Conservation (phyloP, 2,113 vertebrate genomes). For the Petaurus breviceps region DNA sequence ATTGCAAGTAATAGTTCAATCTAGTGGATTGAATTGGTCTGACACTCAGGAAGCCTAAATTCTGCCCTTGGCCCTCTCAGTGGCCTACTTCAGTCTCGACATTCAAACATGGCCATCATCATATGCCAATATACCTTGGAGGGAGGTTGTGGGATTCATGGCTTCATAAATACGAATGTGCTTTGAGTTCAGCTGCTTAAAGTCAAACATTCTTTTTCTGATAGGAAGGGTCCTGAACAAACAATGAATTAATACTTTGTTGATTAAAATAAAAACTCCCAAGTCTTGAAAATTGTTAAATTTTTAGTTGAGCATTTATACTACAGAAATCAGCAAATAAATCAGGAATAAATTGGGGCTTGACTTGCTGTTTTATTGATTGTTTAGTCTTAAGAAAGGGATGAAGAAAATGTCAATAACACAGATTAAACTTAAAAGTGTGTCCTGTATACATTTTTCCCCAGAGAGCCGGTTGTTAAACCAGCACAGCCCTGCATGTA, state of each 20-base stretch:
- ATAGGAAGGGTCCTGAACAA: background rate
- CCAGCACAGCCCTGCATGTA: background rate
- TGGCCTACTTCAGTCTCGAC: background rate
- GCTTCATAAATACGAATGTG: background rate
- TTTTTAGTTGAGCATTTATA: background rate
- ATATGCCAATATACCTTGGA: too few species aligned
- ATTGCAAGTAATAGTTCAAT: background rate
- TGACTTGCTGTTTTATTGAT: background rate
- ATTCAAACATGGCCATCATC: too few species aligned
- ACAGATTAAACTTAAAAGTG: background rate
- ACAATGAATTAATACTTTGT: background rate
- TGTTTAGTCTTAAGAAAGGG: background rate
- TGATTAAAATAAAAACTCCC: background rate
- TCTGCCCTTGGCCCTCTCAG: background rate
- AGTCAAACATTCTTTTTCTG: background rate
- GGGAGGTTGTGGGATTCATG: background rate
- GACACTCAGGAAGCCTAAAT: background rate
- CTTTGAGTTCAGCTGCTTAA: background rate
- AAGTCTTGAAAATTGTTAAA: background rate
- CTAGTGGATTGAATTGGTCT: background rate
- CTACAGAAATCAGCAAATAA: background rate
- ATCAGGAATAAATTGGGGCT: background rate
- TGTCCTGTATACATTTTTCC: background rate
- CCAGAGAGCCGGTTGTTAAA: background rate
- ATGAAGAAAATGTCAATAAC: background rate